Conservation (phyloP, 2,797 vertebrate species). For the Channallabes apus region DNA sequence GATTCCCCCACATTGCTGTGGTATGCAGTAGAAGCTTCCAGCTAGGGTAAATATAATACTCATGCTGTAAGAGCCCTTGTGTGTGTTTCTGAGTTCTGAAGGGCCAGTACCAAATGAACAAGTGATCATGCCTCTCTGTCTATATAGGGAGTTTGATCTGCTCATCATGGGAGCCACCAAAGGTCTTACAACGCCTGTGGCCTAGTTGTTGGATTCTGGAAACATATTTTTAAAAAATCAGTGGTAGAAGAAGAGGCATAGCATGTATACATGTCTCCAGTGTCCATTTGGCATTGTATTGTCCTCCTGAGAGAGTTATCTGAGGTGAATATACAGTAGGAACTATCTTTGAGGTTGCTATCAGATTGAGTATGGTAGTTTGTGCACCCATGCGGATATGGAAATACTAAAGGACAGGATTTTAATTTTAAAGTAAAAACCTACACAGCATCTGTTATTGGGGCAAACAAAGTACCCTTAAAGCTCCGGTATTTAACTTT, state of each 20-base stretch:
- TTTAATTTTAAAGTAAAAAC: neutral
- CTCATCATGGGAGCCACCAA: neutral
- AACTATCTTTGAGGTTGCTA: neutral
- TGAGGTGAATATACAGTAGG: neutral
- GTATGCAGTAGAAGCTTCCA: neutral
- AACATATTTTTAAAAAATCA: neutral
- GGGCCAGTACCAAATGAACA: neutral
- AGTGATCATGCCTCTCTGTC: neutral
- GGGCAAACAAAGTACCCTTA: neutral
- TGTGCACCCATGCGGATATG: neutral
- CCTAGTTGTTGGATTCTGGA: neutral
- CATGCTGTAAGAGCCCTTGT: neutral
- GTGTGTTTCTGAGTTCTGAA: neutral
- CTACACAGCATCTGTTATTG: neutral
- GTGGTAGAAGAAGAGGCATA: neutral
- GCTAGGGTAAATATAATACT: neutral
- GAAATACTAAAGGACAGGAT: neutral
- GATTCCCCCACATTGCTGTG: neutral
- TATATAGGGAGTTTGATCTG: neutral
- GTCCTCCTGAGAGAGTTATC: neutral
- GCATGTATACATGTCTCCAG: neutral
- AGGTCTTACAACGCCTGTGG: too few species aligned
- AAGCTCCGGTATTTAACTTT: neutral
- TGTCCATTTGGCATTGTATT: neutral
- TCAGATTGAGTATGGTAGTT: neutral